A percentile compares a stretch with the other conserved stretches of the same genome.
Conservation (phyloP, 1,140 invertebrate species). For the Ceratosolen fusciceps region DNA sequence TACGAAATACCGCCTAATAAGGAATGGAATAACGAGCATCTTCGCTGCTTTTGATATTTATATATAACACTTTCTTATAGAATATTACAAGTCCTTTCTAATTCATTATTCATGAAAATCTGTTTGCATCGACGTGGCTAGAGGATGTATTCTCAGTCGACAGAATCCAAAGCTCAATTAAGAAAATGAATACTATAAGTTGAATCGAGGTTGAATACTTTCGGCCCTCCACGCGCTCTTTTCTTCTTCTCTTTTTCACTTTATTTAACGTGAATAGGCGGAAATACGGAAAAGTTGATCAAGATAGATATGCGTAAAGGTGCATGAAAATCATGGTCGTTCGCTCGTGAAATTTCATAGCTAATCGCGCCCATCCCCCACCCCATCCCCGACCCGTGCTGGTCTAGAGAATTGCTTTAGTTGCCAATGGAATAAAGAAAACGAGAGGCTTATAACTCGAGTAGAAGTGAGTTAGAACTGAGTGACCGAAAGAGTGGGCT, state of each 20-base stretch:
- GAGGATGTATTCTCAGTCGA: not conserved
- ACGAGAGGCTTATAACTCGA: constrained; percentile 3
- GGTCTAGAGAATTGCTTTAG: constrained; percentile 54
- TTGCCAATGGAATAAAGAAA: constrained; percentile 51
- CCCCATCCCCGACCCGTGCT: too few relatives aligned
- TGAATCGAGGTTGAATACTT: not conserved
- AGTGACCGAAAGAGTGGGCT: not conserved
- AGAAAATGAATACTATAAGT: not conserved
- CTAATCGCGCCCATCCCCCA: constrained; percentile 53
- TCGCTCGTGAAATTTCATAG: constrained; percentile 59
- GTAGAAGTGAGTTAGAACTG: not conserved
- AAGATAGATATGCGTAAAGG: not conserved
- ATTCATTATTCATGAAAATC: not conserved
- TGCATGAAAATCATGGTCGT: not conserved
- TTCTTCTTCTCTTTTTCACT: not conserved
- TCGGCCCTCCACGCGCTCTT: not conserved
- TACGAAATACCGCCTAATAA: too few relatives aligned
- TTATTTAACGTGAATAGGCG: not conserved
- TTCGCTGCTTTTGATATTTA: too few relatives aligned
- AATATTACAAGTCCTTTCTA: not conserved
- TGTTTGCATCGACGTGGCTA: not conserved
- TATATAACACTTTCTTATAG: too few relatives aligned
- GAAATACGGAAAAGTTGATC: not conserved
- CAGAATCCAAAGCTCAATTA: not conserved
- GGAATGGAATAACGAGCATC: too few relatives aligned